Conservation (phyloP, 2,797 vertebrate species). For the Sebastiscus tertius region DNA sequence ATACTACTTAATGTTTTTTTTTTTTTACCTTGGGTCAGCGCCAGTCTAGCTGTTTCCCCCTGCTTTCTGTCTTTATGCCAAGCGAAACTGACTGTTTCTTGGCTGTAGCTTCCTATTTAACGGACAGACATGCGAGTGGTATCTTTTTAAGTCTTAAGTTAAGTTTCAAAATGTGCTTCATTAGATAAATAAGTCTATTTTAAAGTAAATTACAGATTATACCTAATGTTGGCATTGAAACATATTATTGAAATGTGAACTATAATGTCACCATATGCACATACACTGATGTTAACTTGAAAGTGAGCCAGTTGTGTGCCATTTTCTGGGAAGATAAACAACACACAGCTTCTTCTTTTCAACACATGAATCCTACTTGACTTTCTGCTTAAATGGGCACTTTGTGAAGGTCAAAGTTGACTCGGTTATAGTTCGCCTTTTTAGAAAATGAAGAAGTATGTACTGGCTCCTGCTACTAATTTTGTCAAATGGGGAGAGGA, state of each 20-base stretch:
- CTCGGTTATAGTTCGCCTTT: not conserved
- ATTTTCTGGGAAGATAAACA: not conserved
- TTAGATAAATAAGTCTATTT: no score
- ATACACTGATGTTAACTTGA: not conserved
- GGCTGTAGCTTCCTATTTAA: not conserved
- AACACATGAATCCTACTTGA: not conserved
- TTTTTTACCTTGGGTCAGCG: not conserved
- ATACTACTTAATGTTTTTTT: not conserved
- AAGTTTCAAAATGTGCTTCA: no score
- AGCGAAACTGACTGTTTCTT: not conserved
- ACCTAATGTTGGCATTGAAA: no score
- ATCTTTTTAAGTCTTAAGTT: no score
- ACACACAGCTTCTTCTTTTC: not conserved
- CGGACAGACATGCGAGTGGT: not conserved
- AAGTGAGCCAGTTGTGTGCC: not conserved
- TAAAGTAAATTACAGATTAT: no score
- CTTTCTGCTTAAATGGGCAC: not conserved
- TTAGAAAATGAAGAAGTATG: slow-evolving; percentile 24
- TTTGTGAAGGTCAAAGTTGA: not conserved
- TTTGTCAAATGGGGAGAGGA: not conserved
- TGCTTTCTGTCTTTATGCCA: not conserved
- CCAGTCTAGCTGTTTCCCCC: not conserved
- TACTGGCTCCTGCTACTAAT: not conserved
- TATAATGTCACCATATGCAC: not conserved
- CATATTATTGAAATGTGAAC: no score